These are phyloP conservation scores for Emberiza fucata DNA, from an alignment of 2,113 vertebrate species.

Conservation along the genomic window DNA sequence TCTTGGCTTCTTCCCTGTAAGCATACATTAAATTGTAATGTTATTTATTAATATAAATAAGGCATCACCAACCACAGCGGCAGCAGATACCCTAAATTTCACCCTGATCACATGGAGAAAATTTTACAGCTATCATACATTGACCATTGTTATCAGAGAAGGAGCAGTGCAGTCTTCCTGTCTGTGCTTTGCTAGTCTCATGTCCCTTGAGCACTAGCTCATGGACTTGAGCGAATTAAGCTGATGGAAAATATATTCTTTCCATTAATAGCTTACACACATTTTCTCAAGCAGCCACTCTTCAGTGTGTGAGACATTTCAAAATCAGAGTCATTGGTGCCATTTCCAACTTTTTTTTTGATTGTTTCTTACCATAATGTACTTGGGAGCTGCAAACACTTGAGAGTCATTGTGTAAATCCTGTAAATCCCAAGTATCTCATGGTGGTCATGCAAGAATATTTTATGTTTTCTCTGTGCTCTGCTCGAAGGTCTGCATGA, in stretches of 20 bases:
- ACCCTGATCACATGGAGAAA: background rate
- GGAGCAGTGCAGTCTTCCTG: fast-evolving
- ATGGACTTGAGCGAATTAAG: background rate
- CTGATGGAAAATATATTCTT: background rate
- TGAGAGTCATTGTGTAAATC: background rate
- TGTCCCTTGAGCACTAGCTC: background rate
- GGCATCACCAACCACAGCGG: background rate
- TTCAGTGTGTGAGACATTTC: background rate
- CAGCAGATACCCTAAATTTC: background rate
- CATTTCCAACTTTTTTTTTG: background rate
- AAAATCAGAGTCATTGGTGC: background rate
- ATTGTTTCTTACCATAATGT: background rate
- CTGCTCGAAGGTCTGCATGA: background rate
- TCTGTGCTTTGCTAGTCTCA: background rate
- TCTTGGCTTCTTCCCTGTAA: background rate
- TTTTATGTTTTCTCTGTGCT: background rate
- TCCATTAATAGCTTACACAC: background rate
- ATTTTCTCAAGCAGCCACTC: background rate
- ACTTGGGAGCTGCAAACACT: background rate
- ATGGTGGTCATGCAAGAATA: background rate
- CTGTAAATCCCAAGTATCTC: background rate
- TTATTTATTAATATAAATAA: background rate
- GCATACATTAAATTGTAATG: background rate
- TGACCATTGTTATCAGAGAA: background rate
- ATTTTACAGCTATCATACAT: background rate